Percentiles rank a stretch among this genome's conserved stretches.
Conservation (phyloP, 2,797 vertebrate species). For the Coregonus ussuriensis region DNA sequence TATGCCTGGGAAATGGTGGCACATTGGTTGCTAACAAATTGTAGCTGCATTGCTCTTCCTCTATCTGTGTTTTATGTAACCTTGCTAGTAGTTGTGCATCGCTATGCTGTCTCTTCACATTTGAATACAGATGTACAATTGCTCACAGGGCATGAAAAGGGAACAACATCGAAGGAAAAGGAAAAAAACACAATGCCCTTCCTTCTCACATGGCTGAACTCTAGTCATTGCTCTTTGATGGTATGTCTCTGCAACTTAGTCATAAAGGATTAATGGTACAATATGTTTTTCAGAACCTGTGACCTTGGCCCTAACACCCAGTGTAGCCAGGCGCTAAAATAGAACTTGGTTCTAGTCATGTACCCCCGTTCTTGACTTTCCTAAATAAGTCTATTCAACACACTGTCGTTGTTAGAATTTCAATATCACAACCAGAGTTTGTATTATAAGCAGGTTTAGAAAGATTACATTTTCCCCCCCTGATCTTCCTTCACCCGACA, state of each 20-base stretch:
- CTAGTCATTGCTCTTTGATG: constrained; percentile 51
- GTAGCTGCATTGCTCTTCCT: constrained; percentile 45
- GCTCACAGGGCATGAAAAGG: constrained; percentile 45
- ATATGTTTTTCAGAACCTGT: constrained; percentile 52
- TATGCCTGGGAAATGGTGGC: constrained; percentile 48
- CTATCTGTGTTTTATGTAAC: constrained; percentile 52
- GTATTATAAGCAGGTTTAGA: too few relatives aligned
- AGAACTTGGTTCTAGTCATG: too few relatives aligned
- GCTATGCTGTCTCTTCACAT: constrained; percentile 64
- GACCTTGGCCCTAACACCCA: constrained; percentile 44
- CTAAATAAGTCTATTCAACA: too few relatives aligned
- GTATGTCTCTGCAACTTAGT: constrained; percentile 29
- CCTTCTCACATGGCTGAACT: constrained; percentile 64
- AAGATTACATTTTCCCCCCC: too few relatives aligned
- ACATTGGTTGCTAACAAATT: constrained; percentile 57
- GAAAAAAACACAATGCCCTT: constrained; percentile 49
- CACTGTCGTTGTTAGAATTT: too few relatives aligned
- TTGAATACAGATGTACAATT: constrained; percentile 56
- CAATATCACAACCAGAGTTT: too few relatives aligned
- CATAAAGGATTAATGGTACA: constrained; percentile 16
- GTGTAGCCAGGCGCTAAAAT: too few relatives aligned
- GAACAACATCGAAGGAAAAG: constrained; percentile 26
- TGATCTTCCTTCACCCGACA: too few relatives aligned
- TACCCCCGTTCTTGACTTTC: too few relatives aligned
- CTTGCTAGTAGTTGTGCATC: constrained; percentile 57